phyloP scores from a whole-genome alignment of 2,797 vertebrate genomes.

The Linurgus olivaceus region DNA sequence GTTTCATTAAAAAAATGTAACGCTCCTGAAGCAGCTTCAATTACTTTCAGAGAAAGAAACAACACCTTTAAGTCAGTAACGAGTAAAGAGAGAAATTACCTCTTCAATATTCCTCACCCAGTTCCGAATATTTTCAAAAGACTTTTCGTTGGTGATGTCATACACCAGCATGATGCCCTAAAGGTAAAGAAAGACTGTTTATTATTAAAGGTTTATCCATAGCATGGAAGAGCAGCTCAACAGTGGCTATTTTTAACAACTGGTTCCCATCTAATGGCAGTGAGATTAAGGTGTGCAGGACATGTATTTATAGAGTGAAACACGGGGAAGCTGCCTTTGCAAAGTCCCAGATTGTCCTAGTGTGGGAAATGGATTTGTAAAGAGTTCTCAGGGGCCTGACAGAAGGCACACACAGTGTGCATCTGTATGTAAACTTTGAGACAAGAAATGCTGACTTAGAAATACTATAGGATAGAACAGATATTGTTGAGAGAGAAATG shows the following conservation, averaged over 20 bases:
- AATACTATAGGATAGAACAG: background rate
- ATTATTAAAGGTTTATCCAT: accelerated
- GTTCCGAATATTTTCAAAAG: slow-evolving; percentile 98
- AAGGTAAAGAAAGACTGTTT: background rate
- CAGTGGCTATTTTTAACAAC: background rate
- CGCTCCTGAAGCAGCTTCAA: accelerated
- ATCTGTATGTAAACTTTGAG: background rate
- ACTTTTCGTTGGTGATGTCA: slow-evolving; percentile 98
- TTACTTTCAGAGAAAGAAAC: background rate
- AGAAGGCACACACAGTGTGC: background rate
- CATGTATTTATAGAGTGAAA: accelerated
- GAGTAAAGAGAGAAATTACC: slow-evolving; percentile 65
- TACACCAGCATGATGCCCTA: slow-evolving; percentile 99
- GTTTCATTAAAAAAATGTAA: accelerated
- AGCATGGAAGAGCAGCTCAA: background rate
- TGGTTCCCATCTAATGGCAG: background rate
- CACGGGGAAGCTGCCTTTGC: background rate
- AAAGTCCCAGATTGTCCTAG: accelerated
- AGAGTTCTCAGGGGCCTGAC: background rate
- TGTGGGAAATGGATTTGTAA: background rate
- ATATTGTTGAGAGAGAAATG: background rate
- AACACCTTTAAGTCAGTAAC: background rate
- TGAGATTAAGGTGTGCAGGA: accelerated
- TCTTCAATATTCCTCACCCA: slow-evolving; percentile 99
- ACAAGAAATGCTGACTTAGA: background rate